These are phyloP conservation scores for Osmoderma eremita DNA, from an alignment of 2,888 invertebrate genomes.

Conservation along the genomic window DNA sequence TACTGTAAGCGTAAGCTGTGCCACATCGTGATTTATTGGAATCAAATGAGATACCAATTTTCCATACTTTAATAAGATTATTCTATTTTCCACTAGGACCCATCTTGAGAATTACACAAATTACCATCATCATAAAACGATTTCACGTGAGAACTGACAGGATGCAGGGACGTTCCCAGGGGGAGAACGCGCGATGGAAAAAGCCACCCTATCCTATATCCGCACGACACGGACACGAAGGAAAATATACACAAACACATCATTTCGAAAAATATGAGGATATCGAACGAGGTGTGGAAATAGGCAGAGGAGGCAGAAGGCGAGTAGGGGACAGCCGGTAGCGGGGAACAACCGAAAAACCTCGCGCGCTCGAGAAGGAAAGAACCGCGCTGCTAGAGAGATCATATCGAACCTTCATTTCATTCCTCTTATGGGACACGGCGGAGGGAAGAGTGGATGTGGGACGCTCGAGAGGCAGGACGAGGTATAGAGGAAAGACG, in stretches of 20 bases:
- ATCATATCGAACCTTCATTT: constrained; percentile 60
- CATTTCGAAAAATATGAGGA: constrained; percentile 48
- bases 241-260: constrained; percentile 49
- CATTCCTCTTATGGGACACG: constrained; percentile 58
- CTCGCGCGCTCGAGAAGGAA: constrained; percentile 36
- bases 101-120: constrained; percentile 33
- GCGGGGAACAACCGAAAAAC: constrained; percentile 45
- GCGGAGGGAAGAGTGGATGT: constrained; percentile 45
- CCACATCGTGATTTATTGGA: too few relatives aligned
- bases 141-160: constrained; percentile 45
- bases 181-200: constrained; percentile 36
- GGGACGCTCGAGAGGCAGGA: constrained; percentile 46
- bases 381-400: constrained; percentile 44
- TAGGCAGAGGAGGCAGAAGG: constrained; percentile 46
- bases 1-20: too few relatives aligned
- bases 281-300: constrained; percentile 48
- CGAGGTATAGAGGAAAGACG: constrained; percentile 43
- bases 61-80: constrained; percentile 25
- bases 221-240: constrained; percentile 44
- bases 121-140: constrained; percentile 44
- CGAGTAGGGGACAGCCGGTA: constrained; percentile 38
- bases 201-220: constrained; percentile 29
- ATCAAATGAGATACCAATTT: constrained; percentile 1
- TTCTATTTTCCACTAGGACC: constrained; percentile 16
- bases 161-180: constrained; percentile 46